Conservation (phyloP, 2,113 vertebrate species). For the Natator depressus region DNA sequence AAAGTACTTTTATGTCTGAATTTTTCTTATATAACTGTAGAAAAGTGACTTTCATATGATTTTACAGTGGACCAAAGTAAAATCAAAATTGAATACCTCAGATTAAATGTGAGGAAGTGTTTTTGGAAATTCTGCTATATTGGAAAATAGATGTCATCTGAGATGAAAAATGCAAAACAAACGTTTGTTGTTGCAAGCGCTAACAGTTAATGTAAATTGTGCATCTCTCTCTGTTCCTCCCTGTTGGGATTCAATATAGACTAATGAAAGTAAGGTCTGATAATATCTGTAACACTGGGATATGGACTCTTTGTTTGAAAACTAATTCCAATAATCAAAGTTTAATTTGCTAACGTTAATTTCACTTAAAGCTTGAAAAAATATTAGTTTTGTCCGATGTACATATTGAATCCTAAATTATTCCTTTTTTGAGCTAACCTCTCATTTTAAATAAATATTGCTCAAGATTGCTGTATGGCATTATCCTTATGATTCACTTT, state of each 20-base stretch:
- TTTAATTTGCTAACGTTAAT: background rate
- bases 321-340: background rate
- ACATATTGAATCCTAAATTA: background rate
- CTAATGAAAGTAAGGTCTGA: background rate
- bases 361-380: background rate
- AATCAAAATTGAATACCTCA: background rate
- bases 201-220: background rate
- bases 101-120: background rate
- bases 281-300: background rate
- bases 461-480: background rate
- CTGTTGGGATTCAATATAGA: background rate
- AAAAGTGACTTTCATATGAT: background rate
- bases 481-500: background rate
- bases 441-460: background rate
- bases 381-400: background rate
- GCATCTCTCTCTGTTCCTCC: background rate
- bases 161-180: background rate
- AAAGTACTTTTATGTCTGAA: background rate
- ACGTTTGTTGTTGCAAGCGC: background rate
- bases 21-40: background rate
- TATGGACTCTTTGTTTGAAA: background rate
- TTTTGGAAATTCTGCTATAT: background rate
- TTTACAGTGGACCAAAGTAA: background rate
- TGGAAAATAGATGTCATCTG: background rate
- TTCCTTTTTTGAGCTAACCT: background rate